Conservation (phyloP, 2,888 invertebrate genomes). For the Fissipunctia ypsillon region DNA sequence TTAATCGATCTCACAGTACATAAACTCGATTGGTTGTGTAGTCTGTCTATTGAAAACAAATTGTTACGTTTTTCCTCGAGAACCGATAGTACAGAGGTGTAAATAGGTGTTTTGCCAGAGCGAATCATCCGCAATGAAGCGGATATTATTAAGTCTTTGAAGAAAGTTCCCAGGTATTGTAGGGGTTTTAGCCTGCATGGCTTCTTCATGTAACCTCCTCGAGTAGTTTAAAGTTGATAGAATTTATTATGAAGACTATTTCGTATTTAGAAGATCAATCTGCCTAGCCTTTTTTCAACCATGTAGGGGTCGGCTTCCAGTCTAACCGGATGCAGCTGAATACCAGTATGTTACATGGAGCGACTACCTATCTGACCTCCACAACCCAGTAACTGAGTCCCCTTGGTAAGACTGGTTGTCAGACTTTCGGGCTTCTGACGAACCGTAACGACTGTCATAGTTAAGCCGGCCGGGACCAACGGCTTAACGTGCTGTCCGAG, state of each 20-base stretch:
- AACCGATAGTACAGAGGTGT: slow-evolving; percentile 54
- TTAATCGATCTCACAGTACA: slow-evolving; percentile 28
- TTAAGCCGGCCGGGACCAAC: too few species aligned
- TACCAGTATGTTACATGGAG: too few species aligned
- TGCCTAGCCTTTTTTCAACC: too few species aligned
- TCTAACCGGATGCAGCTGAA: too few species aligned
- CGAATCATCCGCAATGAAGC: slow-evolving; percentile 61
- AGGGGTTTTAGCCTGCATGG: not conserved
- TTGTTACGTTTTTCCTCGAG: slow-evolving; percentile 59
- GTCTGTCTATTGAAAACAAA: slow-evolving; percentile 52
- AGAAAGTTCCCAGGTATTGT: slow-evolving; percentile 44
- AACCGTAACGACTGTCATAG: too few species aligned
- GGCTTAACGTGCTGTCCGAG: too few species aligned
- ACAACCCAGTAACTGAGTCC: too few species aligned
- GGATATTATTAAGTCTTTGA: slow-evolving; percentile 62
- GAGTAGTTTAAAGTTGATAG: not conserved
- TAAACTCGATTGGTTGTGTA: slow-evolving; percentile 16
- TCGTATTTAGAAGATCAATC: not conserved
- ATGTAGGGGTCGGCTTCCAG: too few species aligned
- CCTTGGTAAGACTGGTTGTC: too few species aligned
- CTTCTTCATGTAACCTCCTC: not conserved
- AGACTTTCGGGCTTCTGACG: too few species aligned
- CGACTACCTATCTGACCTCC: too few species aligned
- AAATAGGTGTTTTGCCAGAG: slow-evolving; percentile 49
- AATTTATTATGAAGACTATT: not conserved